Percentiles rank a stretch among this genome's conserved stretches.
Conservation (phyloP, 2,113 vertebrate genomes). For the Seriola quinqueradiata region DNA sequence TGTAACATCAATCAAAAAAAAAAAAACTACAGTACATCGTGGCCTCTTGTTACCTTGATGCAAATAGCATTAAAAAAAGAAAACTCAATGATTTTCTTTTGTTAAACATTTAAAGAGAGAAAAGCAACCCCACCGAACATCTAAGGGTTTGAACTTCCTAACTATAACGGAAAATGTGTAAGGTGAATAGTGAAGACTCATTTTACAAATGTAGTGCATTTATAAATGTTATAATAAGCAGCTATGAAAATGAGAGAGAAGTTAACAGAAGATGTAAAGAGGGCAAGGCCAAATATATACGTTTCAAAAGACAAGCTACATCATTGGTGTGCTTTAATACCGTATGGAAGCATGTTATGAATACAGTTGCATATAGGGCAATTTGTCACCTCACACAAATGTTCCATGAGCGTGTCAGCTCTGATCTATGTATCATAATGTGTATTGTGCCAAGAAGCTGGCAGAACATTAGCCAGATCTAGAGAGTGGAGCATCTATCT, state of each 20-base stretch:
- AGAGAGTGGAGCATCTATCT: slow-evolving; percentile 86
- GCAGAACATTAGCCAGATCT: slow-evolving; percentile 89
- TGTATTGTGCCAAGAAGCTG: slow-evolving; percentile 83
- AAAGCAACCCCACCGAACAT: not conserved
- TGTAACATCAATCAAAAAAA: no score
- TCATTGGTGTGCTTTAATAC: slow-evolving; percentile 58
- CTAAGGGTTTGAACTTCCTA: not conserved
- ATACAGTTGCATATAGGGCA: slow-evolving; percentile 55
- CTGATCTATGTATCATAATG: slow-evolving; percentile 87
- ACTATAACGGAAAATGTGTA: not conserved
- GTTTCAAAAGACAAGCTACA: slow-evolving; percentile 16
- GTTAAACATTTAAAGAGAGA: not conserved
- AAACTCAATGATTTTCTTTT: not conserved
- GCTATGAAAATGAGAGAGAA: slow-evolving; percentile 8
- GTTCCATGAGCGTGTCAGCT: slow-evolving; percentile 83
- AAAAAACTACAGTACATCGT: not conserved
- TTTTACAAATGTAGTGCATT: not conserved
- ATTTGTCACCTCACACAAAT: slow-evolving; percentile 86
- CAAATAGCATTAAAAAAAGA: not conserved
- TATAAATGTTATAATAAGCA: not conserved
- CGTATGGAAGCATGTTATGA: slow-evolving; percentile 75
- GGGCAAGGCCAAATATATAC: slow-evolving; percentile 15
- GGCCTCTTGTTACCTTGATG: not conserved
- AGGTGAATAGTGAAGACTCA: not conserved
- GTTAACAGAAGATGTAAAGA: slow-evolving; percentile 20